Evolutionary conservation across 2,113 vertebrate species (phyloP).

Genomic region (Eubucco bourcierii): DNA sequence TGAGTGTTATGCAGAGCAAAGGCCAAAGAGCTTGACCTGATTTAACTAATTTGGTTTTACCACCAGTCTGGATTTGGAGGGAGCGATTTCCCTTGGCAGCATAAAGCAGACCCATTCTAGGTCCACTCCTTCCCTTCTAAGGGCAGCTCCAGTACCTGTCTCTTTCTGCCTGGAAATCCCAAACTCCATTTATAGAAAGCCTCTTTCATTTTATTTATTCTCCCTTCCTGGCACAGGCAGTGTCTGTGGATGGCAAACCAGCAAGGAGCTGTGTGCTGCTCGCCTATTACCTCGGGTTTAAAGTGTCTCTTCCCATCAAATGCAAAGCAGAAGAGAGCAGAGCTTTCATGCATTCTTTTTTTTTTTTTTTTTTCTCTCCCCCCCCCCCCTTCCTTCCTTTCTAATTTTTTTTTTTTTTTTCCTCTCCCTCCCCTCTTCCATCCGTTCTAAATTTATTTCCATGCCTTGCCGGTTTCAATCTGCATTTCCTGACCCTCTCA

Average conservation of each 20-base stretch:
- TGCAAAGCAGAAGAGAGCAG: constrained; percentile 41
- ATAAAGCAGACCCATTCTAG: background rate
- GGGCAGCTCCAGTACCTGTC: background rate
- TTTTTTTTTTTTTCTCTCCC: accelerated
- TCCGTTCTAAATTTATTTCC: constrained; percentile 66
- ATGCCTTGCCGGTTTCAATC: constrained; percentile 62
- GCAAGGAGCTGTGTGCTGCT: constrained; percentile 31
- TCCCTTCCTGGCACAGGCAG: background rate
- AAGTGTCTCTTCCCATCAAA: constrained; percentile 61
- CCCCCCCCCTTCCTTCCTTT: background rate
- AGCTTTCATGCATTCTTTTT: constrained; percentile 45
- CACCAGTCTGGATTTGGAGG: background rate
- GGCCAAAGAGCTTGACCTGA: background rate
- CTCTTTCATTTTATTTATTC: constrained; percentile 16
- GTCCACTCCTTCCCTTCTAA: background rate
- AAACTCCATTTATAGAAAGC: background rate
- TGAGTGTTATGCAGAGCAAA: background rate
- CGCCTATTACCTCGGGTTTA: constrained; percentile 60
- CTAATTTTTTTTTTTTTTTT: background rate
- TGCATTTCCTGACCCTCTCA: constrained; percentile 56
- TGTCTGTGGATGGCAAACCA: background rate
- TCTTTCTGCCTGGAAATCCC: constrained; percentile 34
- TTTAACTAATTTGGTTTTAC: background rate
- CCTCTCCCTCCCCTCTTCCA: background rate
- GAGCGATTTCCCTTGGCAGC: background rate